phyloP scores from a whole-genome alignment of 2,888 invertebrate genomes.

The Philaethria dido region DNA sequence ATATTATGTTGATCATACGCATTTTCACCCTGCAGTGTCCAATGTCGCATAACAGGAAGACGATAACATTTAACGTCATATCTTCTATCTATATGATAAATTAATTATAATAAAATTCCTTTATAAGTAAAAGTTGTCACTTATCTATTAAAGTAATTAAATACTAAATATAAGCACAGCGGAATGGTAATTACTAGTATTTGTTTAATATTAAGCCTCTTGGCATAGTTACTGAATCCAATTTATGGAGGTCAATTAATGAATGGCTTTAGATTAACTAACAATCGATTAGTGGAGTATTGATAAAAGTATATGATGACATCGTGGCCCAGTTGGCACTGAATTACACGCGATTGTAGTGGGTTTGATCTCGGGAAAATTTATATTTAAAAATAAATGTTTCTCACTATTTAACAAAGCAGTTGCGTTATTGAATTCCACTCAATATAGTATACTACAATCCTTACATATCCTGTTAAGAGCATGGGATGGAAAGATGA shows the following conservation, averaged over 20 bases:
- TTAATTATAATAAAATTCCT: not conserved
- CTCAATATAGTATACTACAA: too few species aligned
- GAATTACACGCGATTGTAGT: not conserved
- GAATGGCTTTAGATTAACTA: conserved; percentile 6
- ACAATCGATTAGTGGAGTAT: conserved; percentile 10
- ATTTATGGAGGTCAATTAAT: conserved; percentile 14
- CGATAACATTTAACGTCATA: conserved; percentile 6
- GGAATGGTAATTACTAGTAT: conserved; percentile 1
- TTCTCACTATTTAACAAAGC: too few species aligned
- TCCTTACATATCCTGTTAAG: too few species aligned
- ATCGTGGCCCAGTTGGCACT: not conserved
- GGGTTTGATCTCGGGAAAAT: not conserved
- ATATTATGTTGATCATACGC: too few species aligned
- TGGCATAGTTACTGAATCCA: conserved; percentile 15
- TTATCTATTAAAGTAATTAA: not conserved
- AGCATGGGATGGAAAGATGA: too few species aligned
- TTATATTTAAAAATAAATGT: not conserved
- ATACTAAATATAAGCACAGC: not conserved
- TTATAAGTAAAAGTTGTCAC: not conserved
- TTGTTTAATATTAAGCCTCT: conserved; percentile 4
- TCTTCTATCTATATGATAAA: not conserved
- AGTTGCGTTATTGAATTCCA: too few species aligned
- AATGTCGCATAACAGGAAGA: not conserved
- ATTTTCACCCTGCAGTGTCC: not conserved
- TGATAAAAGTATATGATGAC: not conserved